Conservation (phyloP, 2,113 vertebrate genomes). For the Corythornis madagascariensis region DNA sequence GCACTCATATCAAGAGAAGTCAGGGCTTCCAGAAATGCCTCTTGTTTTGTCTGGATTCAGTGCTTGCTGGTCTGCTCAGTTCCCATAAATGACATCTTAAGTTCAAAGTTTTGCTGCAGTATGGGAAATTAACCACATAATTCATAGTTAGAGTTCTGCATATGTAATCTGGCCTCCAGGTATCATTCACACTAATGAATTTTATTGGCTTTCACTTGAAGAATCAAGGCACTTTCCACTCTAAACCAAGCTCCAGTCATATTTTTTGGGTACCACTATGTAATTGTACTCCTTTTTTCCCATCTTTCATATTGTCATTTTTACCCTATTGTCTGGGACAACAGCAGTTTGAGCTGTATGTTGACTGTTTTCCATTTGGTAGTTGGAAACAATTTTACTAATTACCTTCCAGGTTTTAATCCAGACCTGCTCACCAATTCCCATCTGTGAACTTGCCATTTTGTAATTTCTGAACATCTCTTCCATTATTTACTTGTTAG, state of each 20-base stretch:
- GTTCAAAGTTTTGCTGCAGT: neutral
- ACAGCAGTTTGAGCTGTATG: neutral
- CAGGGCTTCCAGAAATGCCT: neutral
- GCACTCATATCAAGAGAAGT: neutral
- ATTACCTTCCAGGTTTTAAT: neutral
- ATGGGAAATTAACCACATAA: constrained; percentile 1
- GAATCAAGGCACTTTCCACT: neutral
- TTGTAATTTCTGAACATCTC: neutral
- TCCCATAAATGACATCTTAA: constrained; percentile 10
- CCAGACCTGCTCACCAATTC: neutral
- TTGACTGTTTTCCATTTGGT: neutral
- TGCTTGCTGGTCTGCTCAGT: neutral
- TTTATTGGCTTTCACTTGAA: neutral
- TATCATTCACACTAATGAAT: neutral
- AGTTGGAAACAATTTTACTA: neutral
- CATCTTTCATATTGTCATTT: neutral
- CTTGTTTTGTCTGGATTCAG: constrained; percentile 4
- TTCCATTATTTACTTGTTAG: neutral
- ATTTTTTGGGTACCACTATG: neutral
- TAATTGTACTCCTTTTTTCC: neutral
- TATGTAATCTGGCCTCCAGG: neutral
- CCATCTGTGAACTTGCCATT: neutral
- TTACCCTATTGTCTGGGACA: neutral
- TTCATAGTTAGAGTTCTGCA: neutral
- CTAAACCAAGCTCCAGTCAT: neutral